These are phyloP conservation scores for Salvelinus alpinus DNA, from an alignment of 2,113 vertebrate genomes.

Conservation along the genomic window DNA sequence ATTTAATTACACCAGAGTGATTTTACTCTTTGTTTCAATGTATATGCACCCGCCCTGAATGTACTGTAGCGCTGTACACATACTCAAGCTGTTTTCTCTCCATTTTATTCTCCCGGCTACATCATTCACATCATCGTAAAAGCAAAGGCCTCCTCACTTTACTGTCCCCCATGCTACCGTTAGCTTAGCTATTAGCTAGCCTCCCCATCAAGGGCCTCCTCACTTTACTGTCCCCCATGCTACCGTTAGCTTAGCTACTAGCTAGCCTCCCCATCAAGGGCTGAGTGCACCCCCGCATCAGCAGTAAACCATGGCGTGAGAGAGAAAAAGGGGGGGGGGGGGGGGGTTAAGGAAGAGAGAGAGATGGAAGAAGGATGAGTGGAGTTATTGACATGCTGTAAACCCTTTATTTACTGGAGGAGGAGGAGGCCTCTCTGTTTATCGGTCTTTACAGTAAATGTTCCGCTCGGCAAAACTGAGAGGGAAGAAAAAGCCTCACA, in stretches of 20 bases:
- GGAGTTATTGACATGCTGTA: conserved; percentile 78
- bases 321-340: conserved; percentile 48
- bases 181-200: conserved; percentile 26
- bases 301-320: conserved; percentile 70
- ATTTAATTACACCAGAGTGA: no score
- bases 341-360: conserved; percentile 27
- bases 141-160: conserved; percentile 67
- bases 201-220: conserved; percentile 67
- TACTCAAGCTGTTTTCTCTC: conserved; percentile 45
- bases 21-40: no score
- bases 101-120: conserved; percentile 66
- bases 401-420: conserved; percentile 57
- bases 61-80: conserved; percentile 36
- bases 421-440: not conserved
- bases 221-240: conserved; percentile 71
- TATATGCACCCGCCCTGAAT: not conserved
- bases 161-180: conserved; percentile 55
- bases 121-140: conserved; percentile 74
- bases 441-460: not conserved
- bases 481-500: no score
- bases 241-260: conserved; percentile 60
- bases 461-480: no score
- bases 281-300: conserved; percentile 56
- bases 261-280: conserved; percentile 63
- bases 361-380: conserved; percentile 68